Conservation (phyloP, 2,888 invertebrate genomes). For the Pheosia tremula region DNA sequence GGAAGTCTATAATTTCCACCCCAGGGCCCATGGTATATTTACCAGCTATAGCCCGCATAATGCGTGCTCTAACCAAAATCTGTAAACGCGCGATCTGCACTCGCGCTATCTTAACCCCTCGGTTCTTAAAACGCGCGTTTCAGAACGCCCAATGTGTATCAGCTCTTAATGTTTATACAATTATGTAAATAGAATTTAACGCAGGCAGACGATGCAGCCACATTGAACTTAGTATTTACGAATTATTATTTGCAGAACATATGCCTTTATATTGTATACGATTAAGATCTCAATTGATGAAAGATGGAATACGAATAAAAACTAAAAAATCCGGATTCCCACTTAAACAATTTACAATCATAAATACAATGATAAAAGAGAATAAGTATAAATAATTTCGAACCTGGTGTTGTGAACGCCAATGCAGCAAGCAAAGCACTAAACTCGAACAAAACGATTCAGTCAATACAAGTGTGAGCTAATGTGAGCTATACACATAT, state of each 20-base stretch:
- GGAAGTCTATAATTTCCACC: no score
- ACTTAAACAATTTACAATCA: neutral
- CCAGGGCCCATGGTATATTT: no score
- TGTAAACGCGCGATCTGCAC: no score
- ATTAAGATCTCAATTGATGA: neutral
- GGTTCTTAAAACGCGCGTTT: no score
- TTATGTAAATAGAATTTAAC: neutral
- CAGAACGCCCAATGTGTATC: no score
- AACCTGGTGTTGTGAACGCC: constrained; percentile 27
- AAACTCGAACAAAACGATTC: constrained; percentile 11
- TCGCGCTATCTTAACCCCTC: no score
- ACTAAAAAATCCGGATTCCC: neutral
- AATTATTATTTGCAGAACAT: constrained; percentile 1
- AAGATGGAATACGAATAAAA: neutral
- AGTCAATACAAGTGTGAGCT: constrained; percentile 14
- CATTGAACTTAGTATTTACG: neutral
- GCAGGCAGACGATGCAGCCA: neutral
- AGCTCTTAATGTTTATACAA: neutral
- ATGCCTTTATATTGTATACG: neutral
- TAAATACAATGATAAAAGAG: neutral
- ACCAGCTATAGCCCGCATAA: no score
- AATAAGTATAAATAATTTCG: constrained; percentile 4
- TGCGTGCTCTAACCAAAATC: no score
- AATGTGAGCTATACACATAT: constrained; percentile 11
- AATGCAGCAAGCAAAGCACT: constrained; percentile 20